These are phyloP conservation scores for Cerastoderma edule DNA, from an alignment of 2,888 invertebrate species.

Conservation along the genomic window DNA sequence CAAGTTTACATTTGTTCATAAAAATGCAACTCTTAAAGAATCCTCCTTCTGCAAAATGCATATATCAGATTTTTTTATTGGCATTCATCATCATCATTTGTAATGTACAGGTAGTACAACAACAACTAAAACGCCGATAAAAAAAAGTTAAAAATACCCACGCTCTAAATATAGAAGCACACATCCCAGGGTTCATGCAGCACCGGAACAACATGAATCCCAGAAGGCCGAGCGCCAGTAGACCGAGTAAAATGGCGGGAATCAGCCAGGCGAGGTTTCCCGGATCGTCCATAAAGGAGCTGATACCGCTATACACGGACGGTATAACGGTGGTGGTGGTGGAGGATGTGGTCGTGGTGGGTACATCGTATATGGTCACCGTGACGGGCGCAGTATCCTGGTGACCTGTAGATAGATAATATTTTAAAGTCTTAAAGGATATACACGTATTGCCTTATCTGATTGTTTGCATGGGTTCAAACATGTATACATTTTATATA, in stretches of 20 bases:
- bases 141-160: slow-evolving; percentile 7
- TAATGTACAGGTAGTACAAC: neutral
- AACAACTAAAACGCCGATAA: neutral
- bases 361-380: slow-evolving; percentile 37
- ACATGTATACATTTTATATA: no score
- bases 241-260: slow-evolving; percentile 50
- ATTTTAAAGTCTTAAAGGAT: neutral
- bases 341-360: slow-evolving; percentile 48
- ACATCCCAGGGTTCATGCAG: slow-evolving; percentile 43
- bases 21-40: no score
- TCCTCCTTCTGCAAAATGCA: no score
- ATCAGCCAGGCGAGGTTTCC: slow-evolving; percentile 63
- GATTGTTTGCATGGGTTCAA: neutral
- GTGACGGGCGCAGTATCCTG: slow-evolving; percentile 44
- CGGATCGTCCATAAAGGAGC: slow-evolving; percentile 46
- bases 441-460: neutral
- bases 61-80: neutral
- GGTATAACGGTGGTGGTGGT: slow-evolving; percentile 36
- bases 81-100: neutral
- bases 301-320: slow-evolving; percentile 13
- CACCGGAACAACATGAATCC: slow-evolving; percentile 52
- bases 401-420: slow-evolving; percentile 43
- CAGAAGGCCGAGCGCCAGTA: slow-evolving; percentile 40
- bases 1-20: no score
- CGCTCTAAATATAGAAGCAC: slow-evolving; percentile 22